Evolutionary conservation across 2,797 vertebrate species (phyloP), one percentile per base, ranked within the genome.

Genomic region (Tachyglossus aculeatus): DNA sequence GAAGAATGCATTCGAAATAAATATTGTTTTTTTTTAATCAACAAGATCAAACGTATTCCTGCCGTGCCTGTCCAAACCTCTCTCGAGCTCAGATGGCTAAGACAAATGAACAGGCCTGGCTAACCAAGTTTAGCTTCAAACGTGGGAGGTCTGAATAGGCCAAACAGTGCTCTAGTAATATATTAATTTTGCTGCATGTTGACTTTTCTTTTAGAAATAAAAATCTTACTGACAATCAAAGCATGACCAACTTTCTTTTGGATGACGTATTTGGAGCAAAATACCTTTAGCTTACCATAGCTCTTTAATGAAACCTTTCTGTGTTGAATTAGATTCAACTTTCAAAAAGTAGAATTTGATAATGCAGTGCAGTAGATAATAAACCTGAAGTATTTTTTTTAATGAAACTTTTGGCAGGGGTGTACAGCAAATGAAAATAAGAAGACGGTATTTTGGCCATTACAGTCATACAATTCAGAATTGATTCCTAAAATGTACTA

Each of bases 251-350:
- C n/a, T n/a, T n/a, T n/a, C n/a, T 4, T 33, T 16, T 29, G 25
- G 19, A 57, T 50, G 67, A 24, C 59, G 33, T 57, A 19, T 66
- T 73, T 50, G 31, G 22, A 65, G 59, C 16, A 52, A 7, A 55
- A 2, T 33, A 21, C 19, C 37, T 22, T n/a, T 25, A 44, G 25
- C 3, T 14, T 29, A 56, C 67, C n/a, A n/a, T n/a, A n/a, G n/a
- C n/a, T n/a, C 44, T 40, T 62, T 27, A 55, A 32, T 54, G n/a
- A 77, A 37, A 7, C 31, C 40, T 24, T 67, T 65, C 29, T 34
- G 8, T 6, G 16, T 13, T 15, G n/a, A n/a, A n/a, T n/a, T n/a
- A n/a, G n/a, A n/a, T n/a, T n/a, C n/a, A n/a, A n/a, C n/a, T n/a
- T n/a, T n/a, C n/a, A n/a, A n/a, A n/a, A n/a, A n/a, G n/a, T n/a